phyloP scores from a whole-genome alignment of 2,888 invertebrate genomes.

The Cactoblastis cactorum region DNA sequence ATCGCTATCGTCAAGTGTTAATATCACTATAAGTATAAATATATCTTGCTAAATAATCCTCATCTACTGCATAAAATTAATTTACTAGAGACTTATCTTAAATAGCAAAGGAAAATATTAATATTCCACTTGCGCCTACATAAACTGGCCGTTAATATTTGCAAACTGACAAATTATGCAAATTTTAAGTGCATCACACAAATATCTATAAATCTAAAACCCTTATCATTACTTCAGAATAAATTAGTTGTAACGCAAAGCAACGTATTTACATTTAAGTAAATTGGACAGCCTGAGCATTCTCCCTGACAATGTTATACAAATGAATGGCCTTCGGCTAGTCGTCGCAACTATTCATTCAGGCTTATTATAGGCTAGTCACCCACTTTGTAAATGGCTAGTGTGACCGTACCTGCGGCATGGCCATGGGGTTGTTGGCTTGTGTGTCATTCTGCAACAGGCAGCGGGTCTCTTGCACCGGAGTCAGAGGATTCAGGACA shows the following conservation, averaged over 20 bases:
- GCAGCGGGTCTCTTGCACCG: conserved; percentile 94
- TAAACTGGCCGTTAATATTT: no score
- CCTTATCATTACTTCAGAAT: neutral
- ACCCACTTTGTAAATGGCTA: conserved; percentile 3
- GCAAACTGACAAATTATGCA: no score
- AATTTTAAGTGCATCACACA: neutral
- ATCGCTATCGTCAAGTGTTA: no score
- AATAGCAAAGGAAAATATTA: no score
- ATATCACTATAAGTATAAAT: no score
- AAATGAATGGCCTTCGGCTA: conserved; percentile 9
- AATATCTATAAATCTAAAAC: neutral
- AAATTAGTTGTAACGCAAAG: neutral
- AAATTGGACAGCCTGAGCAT: conserved; percentile 11
- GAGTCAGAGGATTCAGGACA: conserved; percentile 94
- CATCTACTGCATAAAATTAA: no score
- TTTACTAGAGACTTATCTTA: no score
- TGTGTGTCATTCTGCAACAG: conserved; percentile 95
- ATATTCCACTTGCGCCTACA: no score
- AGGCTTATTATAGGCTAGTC: conserved; percentile 5
- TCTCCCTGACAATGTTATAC: conserved; percentile 7
- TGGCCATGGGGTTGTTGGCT: conserved; percentile 92
- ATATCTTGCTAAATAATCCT: no score
- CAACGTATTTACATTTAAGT: conserved; percentile 1
- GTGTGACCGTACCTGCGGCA: conserved; percentile 80
- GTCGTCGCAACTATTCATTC: conserved; percentile 12